These are phyloP conservation scores for Eugnorisma glareosa DNA, from an alignment of 2,888 invertebrate species.

Conservation along the genomic window DNA sequence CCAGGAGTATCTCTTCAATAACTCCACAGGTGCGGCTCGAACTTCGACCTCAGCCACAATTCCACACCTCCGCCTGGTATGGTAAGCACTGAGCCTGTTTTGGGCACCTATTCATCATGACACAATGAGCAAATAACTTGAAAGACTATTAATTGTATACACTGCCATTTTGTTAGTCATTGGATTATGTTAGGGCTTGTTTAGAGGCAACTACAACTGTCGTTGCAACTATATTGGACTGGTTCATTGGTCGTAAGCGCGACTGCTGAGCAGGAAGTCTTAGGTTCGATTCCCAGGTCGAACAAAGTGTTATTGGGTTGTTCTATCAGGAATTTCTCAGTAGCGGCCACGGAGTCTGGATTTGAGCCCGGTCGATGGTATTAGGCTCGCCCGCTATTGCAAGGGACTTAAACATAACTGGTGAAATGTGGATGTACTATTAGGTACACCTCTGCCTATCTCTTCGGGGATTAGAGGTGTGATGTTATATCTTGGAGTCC, in stretches of 20 bases:
- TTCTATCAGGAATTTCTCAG: not conserved
- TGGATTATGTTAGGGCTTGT: slow-evolving; percentile 8
- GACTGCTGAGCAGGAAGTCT: not conserved
- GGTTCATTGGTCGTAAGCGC: not conserved
- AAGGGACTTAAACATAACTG: too few species aligned
- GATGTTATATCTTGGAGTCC: too few species aligned
- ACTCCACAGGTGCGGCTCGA: slow-evolving; percentile 12
- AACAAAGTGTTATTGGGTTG: not conserved
- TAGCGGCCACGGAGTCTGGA: not conserved
- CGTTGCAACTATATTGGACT: too few species aligned
- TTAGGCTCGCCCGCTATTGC: not conserved
- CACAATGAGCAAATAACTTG: slow-evolving; percentile 25
- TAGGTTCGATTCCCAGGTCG: not conserved
- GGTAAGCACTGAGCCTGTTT: slow-evolving; percentile 17
- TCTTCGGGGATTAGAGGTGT: too few species aligned
- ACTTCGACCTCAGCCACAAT: slow-evolving; percentile 24
- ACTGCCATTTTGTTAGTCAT: slow-evolving; percentile 36
- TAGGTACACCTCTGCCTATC: too few species aligned
- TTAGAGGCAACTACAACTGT: too few species aligned
- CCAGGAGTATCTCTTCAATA: not conserved
- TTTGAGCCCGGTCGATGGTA: not conserved
- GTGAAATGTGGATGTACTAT: too few species aligned
- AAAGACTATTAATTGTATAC: slow-evolving; percentile 29
- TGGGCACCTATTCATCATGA: slow-evolving; percentile 39
- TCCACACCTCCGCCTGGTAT: slow-evolving; percentile 1